phyloP scores from a whole-genome alignment of 2,113 vertebrate species.

The Panthera uncia region DNA sequence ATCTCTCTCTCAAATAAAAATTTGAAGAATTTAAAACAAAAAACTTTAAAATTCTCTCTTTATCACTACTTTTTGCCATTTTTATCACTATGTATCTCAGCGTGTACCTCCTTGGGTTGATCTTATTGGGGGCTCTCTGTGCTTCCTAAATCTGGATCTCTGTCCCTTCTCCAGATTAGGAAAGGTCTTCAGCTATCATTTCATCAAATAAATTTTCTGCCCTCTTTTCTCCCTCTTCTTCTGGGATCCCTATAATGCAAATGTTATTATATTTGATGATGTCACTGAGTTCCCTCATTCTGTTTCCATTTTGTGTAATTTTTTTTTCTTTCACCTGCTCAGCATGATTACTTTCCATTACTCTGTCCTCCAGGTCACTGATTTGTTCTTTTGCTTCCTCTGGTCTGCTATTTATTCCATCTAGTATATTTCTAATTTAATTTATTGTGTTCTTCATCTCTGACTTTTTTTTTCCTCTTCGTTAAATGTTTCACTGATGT shows the following conservation, averaged over 20 bases:
- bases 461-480: not conserved
- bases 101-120: not conserved
- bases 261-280: not conserved
- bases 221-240: not conserved
- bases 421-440: not conserved
- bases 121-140: not conserved
- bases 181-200: not conserved
- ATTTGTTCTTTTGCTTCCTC: not conserved
- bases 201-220: not conserved
- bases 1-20: too few relatives aligned
- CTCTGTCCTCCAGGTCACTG: not conserved
- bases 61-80: not conserved
- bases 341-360: not conserved
- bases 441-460: not conserved
- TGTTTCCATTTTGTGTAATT: not conserved
- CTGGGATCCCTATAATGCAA: not conserved
- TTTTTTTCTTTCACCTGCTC: not conserved
- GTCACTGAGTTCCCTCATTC: not conserved
- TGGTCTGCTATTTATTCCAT: not conserved
- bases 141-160: not conserved
- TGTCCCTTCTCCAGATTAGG: not conserved
- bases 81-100: not conserved
- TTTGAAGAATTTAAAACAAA: too few relatives aligned
- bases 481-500: not conserved
- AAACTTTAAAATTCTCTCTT: not conserved